phyloP scores from a whole-genome alignment of 1,140 invertebrate genomes.

The Scaptodrosophila lebanonensis region DNA sequence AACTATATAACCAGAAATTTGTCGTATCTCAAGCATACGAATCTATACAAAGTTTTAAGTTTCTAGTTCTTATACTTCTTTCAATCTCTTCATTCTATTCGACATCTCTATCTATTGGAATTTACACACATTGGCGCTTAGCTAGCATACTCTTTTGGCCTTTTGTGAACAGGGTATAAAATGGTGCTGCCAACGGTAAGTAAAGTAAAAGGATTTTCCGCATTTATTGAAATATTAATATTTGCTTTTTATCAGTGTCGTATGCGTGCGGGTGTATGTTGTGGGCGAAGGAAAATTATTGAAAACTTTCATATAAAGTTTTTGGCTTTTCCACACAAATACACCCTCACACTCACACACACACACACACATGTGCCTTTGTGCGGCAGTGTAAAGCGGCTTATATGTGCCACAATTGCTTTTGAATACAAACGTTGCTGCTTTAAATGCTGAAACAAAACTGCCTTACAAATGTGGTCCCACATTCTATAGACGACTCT shows the following conservation, averaged over 20 bases:
- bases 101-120: too few species aligned
- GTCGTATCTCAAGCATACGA: too few species aligned
- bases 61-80: too few species aligned
- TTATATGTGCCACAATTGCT: too few species aligned
- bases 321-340: neutral
- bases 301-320: constrained; percentile 38
- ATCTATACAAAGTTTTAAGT: too few species aligned
- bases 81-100: too few species aligned
- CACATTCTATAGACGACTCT: too few species aligned
- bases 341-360: constrained; percentile 5
- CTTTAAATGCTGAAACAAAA: too few species aligned
- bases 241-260: constrained; percentile 43
- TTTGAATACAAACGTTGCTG: too few species aligned
- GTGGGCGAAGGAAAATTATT: constrained; percentile 28
- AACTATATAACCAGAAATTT: too few species aligned
- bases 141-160: constrained; percentile 15
- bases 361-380: constrained; percentile 8
- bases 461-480: too few species aligned
- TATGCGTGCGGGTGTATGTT: constrained; percentile 33
- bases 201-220: constrained; percentile 54
- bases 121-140: too few species aligned
- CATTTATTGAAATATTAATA: constrained; percentile 73
- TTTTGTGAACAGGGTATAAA: constrained; percentile 12
- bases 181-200: constrained; percentile 9
- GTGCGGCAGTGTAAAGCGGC: constrained; percentile 3